Percentiles rank a stretch among this genome's conserved stretches.
Evolutionary conservation across 2,797 vertebrate species (phyloP).

Genomic region (Loriculus beryllinus): DNA sequence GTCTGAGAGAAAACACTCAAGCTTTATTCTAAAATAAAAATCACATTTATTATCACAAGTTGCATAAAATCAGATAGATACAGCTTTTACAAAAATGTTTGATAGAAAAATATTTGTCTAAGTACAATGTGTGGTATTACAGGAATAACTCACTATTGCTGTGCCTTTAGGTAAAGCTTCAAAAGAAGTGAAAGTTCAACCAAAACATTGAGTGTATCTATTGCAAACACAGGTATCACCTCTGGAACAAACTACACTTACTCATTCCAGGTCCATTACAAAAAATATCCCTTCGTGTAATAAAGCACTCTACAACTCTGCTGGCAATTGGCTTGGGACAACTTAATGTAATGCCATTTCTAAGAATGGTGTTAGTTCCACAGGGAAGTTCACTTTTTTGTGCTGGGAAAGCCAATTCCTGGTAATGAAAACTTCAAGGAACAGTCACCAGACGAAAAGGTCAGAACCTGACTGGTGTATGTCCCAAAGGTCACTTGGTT

Average conservation of each 20-base stretch:
- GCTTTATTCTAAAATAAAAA: constrained; percentile 81
- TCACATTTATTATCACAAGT: constrained; percentile 82
- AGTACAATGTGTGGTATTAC: constrained; percentile 68
- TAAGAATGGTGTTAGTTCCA: background rate
- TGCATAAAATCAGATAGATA: constrained; percentile 78
- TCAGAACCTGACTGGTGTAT: background rate
- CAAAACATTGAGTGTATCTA: constrained; percentile 51
- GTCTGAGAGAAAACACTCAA: constrained; percentile 14
- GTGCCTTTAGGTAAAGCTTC: constrained; percentile 76
- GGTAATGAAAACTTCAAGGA: background rate
- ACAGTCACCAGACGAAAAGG: background rate
- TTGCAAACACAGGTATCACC: constrained; percentile 30
- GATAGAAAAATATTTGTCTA: constrained; percentile 79
- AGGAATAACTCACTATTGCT: constrained; percentile 73
- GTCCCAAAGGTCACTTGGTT: constrained; percentile 68
- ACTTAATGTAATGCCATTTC: background rate
- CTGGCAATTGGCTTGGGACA: background rate
- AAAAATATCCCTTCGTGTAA: constrained; percentile 19
- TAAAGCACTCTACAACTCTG: background rate
- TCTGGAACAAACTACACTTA: constrained; percentile 37
- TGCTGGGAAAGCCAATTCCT: constrained; percentile 2
- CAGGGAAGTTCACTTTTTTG: background rate
- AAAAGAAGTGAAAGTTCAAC: constrained; percentile 62
- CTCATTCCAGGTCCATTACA: constrained; percentile 39
- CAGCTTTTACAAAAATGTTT: constrained; percentile 77